phyloP scores from a whole-genome alignment of 2,888 invertebrate genomes.

The Caenorhabditis uteleia region DNA sequence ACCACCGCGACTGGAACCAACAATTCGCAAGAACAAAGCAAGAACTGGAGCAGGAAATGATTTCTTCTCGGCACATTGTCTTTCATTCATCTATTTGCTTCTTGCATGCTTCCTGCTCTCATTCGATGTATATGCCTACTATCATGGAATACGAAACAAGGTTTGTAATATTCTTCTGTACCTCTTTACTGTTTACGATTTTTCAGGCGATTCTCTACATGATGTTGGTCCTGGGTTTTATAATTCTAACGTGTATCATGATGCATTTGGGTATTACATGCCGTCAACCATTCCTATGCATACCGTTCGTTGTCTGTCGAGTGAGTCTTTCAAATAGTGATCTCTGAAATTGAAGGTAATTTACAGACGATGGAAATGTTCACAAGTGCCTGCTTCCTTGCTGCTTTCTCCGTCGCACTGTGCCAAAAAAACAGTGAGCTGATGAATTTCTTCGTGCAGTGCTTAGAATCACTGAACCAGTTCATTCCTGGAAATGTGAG shows the following conservation, averaged over 20 bases:
- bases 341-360: background rate
- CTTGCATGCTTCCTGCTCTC: slow-evolving; percentile 9
- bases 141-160: slow-evolving; percentile 14
- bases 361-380: slow-evolving; percentile 45
- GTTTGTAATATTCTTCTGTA: no score
- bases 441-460: slow-evolving; percentile 16
- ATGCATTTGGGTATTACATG: slow-evolving; percentile 36
- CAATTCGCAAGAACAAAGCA: slow-evolving; percentile 8
- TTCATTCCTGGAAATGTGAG: slow-evolving; percentile 9
- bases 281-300: slow-evolving; percentile 42
- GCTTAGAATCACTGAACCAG: slow-evolving; percentile 4
- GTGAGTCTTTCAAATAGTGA: slow-evolving; percentile 13
- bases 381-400: slow-evolving; percentile 9
- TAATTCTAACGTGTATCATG: slow-evolving; percentile 22
- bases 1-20: slow-evolving; percentile 22
- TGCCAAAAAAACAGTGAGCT: slow-evolving; percentile 9
- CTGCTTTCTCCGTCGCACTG: slow-evolving; percentile 24
- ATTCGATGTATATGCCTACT: slow-evolving; percentile 6
- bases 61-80: slow-evolving; percentile 12
- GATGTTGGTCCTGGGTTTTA: slow-evolving; percentile 8
- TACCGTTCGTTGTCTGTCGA: slow-evolving; percentile 40
- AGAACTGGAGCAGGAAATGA: no score
- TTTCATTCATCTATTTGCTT: slow-evolving; percentile 15
- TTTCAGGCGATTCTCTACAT: slow-evolving; percentile 25
- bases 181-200: no score